Base-by-base conservation (phyloP, 2,888 invertebrate species). In the Dione juno region DNA sequence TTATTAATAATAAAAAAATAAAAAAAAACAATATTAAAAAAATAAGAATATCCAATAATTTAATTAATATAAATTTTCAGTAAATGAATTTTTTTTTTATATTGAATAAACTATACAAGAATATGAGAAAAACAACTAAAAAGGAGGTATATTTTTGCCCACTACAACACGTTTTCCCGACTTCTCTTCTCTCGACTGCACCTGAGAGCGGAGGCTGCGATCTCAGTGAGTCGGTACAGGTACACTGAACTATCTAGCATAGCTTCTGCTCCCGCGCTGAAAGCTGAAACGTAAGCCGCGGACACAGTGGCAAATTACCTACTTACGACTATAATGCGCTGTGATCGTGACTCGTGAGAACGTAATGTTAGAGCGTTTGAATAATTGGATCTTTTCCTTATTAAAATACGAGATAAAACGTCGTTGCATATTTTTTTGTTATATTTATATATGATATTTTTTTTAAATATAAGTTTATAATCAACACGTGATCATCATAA, bases 271-370 rank as follows among this genome's bases (percentile, higher is more conserved):
- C 66, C 66, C 73, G 67, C 76, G 64, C 81, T 81, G 81, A 83
- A 78, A 73, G 70, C 81, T 84, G 84, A 83, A 84, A 82, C 79
- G 71, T 75, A 78, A 80, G 80, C 59, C 77, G 74, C 74, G 78
- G 72, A 37, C 81, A 82, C 77, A 37, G 66, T 40, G 72, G 71
- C 69, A 69, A 69, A 67, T 70, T 72, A 59, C 16, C 61, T 53
- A 68, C 59, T 72, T 59, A 48, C 28, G 16, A 40, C 45, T 66
- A 64, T 64, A 50, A 45, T 58, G 50, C 48, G 16, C 50, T 40
- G 52, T 37, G 16, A 61, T 53, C 58, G n/a, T n/a, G n/a, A n/a
- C n/a, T n/a, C n/a, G 53, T 58, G 71, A 54, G 45, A 53, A 66
- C 67, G 57, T 71, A 59, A 68, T 72, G 48, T 69, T 48, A 41